Evolutionary conservation across 92 coral and sea anemone genomes (phyloP), one percentile per base, ranked within the genome.

Genomic region (Epizoanthus scotinus): DNA sequence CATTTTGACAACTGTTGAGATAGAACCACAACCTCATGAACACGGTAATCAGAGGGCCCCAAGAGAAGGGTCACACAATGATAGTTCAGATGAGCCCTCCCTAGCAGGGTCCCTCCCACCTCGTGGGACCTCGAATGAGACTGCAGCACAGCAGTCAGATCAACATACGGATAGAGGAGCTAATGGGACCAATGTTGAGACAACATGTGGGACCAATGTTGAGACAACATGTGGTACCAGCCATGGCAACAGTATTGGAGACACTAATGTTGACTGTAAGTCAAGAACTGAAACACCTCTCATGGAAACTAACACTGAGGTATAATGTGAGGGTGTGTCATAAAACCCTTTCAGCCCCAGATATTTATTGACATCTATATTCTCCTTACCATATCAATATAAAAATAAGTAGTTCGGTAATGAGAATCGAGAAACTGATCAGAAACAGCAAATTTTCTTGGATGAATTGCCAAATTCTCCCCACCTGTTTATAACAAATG

Each of bases 101-200:
- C 10, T 7, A 29, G 21, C 29, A 9, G 44, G 19, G 69, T 12
- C 44, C 44, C 44, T 63, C 40, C 69, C 27, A 29, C 22, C 0
- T 27, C 44, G 27, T 26, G 44, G 17, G 40, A 5, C 36, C 31
- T 28, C 44, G 5, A 22, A 19, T 15, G 69, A 63, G 69, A 29
- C 44, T 5, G 4, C 42, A n/a, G 69, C 69, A 29, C 69, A 63
- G 69, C 69, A 29, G 9, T 63, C 21, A 26, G 69, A 9, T 12
- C n/a, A 63, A 34, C 17, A 38, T 19, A 63, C 42, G 9, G 67
- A 10, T 25, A 25, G 38, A 19, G 26, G 67, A n/a, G 19, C 67
- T n/a, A n/a, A n/a, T n/a, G n/a, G n/a, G 2, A 12, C 36, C 21
- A 63, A 20, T 63, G 69, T 63, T 63, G 69, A 63, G 69, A 29